Evolutionary conservation across 2,113 vertebrate species (phyloP).

Genomic region (Chaenocephalus aceratus): DNA sequence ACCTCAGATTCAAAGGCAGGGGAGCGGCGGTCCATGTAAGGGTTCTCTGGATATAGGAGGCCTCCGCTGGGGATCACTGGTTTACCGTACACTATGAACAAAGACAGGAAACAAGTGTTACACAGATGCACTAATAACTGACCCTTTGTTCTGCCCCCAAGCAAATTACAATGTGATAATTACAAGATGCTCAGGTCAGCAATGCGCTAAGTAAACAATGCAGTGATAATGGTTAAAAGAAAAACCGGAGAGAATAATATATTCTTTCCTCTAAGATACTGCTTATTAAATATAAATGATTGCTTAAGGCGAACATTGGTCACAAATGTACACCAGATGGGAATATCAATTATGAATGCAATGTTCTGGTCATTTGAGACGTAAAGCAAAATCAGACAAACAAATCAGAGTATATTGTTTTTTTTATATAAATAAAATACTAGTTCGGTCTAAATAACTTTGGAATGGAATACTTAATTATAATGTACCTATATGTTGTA

Average conservation of each 20-base stretch:
- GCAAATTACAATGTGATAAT: background rate
- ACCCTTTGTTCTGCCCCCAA: background rate
- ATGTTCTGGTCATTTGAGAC: background rate
- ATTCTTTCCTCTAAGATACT: background rate
- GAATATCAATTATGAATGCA: background rate
- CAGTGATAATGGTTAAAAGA: background rate
- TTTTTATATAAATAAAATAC: background rate
- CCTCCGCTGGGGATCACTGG: slow-evolving; percentile 88
- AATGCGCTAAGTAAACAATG: background rate
- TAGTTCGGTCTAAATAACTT: background rate
- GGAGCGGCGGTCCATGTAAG: slow-evolving; percentile 85
- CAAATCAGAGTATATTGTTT: background rate
- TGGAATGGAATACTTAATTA: background rate
- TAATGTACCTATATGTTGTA: background rate
- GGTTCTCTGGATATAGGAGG: slow-evolving; percentile 83
- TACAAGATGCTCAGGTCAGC: background rate
- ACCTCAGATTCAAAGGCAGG: slow-evolving; percentile 83
- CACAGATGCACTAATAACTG: background rate
- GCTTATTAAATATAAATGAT: slow-evolving; percentile 8
- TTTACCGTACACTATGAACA: slow-evolving; percentile 91
- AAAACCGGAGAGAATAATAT: background rate
- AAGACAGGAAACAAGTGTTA: background rate
- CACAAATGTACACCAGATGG: background rate
- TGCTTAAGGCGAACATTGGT: background rate
- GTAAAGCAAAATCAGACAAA: background rate